Evolutionary conservation across 2,113 vertebrate genomes (phyloP), one percentile per base, ranked within the genome.

Genomic region (Dunckerocampus dactyliophorus): DNA sequence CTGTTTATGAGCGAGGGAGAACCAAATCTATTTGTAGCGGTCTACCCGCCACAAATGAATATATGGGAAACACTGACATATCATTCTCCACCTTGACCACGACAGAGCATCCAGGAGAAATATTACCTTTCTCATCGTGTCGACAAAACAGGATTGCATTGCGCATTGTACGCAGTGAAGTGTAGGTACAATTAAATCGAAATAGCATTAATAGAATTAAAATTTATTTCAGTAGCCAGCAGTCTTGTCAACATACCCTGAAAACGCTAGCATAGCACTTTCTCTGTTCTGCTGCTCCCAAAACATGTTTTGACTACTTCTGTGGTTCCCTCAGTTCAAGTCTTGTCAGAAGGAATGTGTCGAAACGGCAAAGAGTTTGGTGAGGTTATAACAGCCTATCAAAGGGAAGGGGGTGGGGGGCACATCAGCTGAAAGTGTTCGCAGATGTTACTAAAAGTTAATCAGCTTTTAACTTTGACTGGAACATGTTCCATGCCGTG

Each of bases 391-490:
- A 81, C 77, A 83, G 79, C 79, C 72, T 79, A 82, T 83, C 70
- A 78, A 77, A 85, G 86, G 76, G 70, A 77, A 85, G 85, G 77
- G 70, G 72, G 78, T 72, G 74, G 82, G 77, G 82, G 85, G 76
- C 58, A 85, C 82, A 85, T 88, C 82, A 85, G 72, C 76, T 70
- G 37, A 89, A 90, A 92, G 82, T 82, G 74, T 86, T 91, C 75
- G 67, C 90, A 91, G 90, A 91, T 91, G 90, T 89, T 85, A 76
- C 77, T 69, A 77, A 85, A 87, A 88, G 84, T 88, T 88, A 81
- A 85, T 89, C 82, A 83, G 77, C 67, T 76, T 71, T 69, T 82
- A 22, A 72, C 72, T 53, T 60, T 22, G 56, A 81, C 67, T 82
- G 62, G 81, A 85, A 82, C 84, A 80, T 82, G 65, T 79, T 87